Percentiles rank a stretch among this genome's conserved stretches.
These are phyloP conservation scores for Digitonthophagus gazella DNA, from an alignment of 2,888 invertebrate species.

Conservation along the genomic window DNA sequence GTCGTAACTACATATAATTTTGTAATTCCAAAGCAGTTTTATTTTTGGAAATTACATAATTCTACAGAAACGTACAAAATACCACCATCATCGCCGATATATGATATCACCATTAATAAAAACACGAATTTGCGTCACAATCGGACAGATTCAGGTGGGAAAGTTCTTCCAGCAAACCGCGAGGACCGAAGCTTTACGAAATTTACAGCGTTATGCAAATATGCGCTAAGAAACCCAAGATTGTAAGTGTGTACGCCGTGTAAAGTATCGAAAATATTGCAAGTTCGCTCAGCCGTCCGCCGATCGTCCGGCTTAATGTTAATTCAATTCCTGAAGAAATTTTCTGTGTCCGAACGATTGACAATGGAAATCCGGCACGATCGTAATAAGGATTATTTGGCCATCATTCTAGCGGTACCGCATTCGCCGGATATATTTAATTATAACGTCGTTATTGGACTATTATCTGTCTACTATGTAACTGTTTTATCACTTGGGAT, in stretches of 20 bases:
- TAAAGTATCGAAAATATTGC: not conserved
- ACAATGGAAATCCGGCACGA: not conserved
- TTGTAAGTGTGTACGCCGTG: not conserved
- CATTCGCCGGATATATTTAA: constrained; percentile 17
- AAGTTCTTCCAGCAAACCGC: not conserved
- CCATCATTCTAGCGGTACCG: constrained; percentile 16
- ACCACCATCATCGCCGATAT: not conserved
- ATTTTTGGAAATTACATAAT: not conserved
- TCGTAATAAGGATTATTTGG: constrained; percentile 7
- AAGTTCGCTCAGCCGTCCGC: not conserved
- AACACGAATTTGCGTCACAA: not conserved
- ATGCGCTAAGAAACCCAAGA: not conserved
- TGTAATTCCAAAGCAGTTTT: not conserved
- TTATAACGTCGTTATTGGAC: constrained; percentile 19
- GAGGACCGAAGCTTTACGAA: not conserved
- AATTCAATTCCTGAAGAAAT: not conserved
- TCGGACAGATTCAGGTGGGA: not conserved
- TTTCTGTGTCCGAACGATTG: not conserved
- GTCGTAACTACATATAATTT: not conserved
- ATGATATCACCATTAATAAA: not conserved
- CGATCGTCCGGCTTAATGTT: not conserved
- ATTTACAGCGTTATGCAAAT: not conserved
- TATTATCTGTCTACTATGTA: constrained; percentile 17
- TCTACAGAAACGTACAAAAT: not conserved
- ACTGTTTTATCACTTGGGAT: constrained; percentile 15